A percentile compares a stretch with the other conserved stretches of the same genome.
Evolutionary conservation across 2,113 vertebrate genomes (phyloP).

Genomic region (Vanacampus margaritifer): DNA sequence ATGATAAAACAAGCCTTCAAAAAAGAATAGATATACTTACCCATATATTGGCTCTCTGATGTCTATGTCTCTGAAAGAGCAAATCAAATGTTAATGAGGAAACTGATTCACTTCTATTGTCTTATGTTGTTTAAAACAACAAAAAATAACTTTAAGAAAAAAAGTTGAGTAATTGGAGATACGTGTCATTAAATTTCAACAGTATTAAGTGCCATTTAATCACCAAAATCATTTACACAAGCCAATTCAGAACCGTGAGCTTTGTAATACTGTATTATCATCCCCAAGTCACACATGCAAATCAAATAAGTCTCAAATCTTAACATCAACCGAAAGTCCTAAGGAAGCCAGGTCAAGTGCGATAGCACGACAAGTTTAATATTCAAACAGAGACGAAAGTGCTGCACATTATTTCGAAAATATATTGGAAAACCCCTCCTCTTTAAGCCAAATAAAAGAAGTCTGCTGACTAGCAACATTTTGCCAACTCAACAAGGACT

Average conservation of each 20-base stretch:
- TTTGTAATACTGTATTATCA: background rate
- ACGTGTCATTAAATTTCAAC: background rate
- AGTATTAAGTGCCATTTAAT: background rate
- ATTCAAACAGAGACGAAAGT: too few relatives aligned
- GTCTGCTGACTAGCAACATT: too few relatives aligned
- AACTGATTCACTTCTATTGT: background rate
- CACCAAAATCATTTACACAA: background rate
- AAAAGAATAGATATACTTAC: constrained; percentile 64
- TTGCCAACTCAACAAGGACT: too few relatives aligned
- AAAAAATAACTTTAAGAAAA: background rate
- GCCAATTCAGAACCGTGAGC: background rate
- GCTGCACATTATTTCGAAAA: too few relatives aligned
- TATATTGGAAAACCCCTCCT: too few relatives aligned
- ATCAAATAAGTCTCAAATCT: background rate
- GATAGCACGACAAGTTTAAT: too few relatives aligned
- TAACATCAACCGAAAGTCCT: background rate
- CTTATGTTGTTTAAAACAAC: background rate
- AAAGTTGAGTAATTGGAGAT: background rate
- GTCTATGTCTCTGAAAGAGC: constrained; percentile 76
- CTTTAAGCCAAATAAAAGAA: too few relatives aligned
- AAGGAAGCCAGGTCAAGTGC: background rate
- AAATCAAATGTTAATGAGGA: constrained; percentile 7
- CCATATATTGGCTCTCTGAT: constrained; percentile 83
- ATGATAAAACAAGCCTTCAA: background rate
- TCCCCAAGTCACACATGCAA: background rate